Conservation (phyloP, 2,888 invertebrate species). For the Amphipoea oculea region DNA sequence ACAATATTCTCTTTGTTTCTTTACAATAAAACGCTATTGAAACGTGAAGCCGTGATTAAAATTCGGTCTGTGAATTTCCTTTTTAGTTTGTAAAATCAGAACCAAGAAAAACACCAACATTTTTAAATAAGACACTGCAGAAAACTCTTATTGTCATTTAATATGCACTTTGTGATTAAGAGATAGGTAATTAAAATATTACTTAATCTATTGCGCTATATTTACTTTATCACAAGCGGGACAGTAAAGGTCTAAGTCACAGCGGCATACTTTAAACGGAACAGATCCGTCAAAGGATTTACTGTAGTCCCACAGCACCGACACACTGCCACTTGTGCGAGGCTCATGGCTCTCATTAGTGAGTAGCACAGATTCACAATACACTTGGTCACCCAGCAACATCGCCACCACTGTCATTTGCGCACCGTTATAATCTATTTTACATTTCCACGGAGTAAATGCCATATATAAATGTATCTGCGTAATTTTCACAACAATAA, state of each 20-base stretch:
- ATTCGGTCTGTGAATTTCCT: slow-evolving; percentile 11
- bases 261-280: slow-evolving; percentile 78
- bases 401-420: slow-evolving; percentile 73
- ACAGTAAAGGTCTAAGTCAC: slow-evolving; percentile 79
- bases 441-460: slow-evolving; percentile 85
- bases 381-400: slow-evolving; percentile 77
- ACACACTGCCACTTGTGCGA: slow-evolving; percentile 74
- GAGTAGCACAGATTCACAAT: slow-evolving; percentile 77
- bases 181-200: slow-evolving; percentile 19
- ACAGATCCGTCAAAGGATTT: slow-evolving; percentile 81
- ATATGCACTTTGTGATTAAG: slow-evolving; percentile 19
- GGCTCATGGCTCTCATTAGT: slow-evolving; percentile 74
- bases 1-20: slow-evolving; percentile 32
- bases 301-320: slow-evolving; percentile 80
- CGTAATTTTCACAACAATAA: slow-evolving; percentile 79
- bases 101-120: not conserved
- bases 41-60: slow-evolving; percentile 31
- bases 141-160: slow-evolving; percentile 29
- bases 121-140: slow-evolving; percentile 26
- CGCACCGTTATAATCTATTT: slow-evolving; percentile 70
- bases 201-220: slow-evolving; percentile 26
- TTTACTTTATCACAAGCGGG: slow-evolving; percentile 71
- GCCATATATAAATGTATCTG: slow-evolving; percentile 85
- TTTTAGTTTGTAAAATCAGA: not conserved
- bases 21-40: slow-evolving; percentile 7